Conservation (phyloP, 1,140 invertebrate species). For the Ostrea edulis region DNA sequence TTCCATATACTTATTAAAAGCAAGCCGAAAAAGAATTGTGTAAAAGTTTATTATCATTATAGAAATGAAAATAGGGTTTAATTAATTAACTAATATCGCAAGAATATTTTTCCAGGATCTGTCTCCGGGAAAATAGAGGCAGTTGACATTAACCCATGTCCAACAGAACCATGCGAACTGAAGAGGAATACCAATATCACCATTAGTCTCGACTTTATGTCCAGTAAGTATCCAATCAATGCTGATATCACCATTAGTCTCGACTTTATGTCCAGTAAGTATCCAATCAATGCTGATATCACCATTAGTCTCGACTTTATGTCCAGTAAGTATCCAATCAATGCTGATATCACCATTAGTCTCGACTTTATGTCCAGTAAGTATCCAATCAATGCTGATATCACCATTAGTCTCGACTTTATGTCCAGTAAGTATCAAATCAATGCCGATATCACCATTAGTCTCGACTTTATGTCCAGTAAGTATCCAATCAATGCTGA, state of each 20-base stretch:
- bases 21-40: too few relatives aligned
- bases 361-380: conserved; percentile 57
- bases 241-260: too few relatives aligned
- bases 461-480: too few relatives aligned
- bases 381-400: too few relatives aligned
- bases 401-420: too few relatives aligned
- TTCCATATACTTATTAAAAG: too few relatives aligned
- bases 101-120: conserved; percentile 50
- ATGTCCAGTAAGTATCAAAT: too few relatives aligned
- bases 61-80: background rate
- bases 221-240: conserved; percentile 56
- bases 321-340: too few relatives aligned
- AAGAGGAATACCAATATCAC: conserved; percentile 53
- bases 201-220: conserved; percentile 51
- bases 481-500: conserved; percentile 46
- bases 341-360: too few relatives aligned
- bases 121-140: conserved; percentile 53
- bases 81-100: background rate
- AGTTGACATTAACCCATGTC: conserved; percentile 58
- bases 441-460: conserved; percentile 53
- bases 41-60: too few relatives aligned
- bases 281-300: conserved; percentile 55
- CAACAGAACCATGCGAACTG: conserved; percentile 55
- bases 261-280: too few relatives aligned
- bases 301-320: too few relatives aligned